phyloP scores from a whole-genome alignment of 2,888 invertebrate genomes.

The Nemapogon koenigi region DNA sequence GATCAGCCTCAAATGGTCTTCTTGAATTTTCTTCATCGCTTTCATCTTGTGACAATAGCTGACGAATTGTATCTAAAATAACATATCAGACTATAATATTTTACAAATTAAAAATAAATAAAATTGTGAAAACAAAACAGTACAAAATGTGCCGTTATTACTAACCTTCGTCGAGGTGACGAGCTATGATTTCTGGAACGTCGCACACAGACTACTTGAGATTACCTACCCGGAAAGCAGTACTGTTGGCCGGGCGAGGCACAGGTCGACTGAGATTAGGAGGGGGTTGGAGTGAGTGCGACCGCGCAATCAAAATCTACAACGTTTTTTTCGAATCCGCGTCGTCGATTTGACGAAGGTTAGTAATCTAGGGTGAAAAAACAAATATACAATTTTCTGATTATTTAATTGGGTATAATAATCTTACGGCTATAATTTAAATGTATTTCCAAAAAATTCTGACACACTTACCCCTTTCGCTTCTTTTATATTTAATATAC shows the following conservation, averaged over 20 bases:
- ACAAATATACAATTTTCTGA: too few relatives aligned
- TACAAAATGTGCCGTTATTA: neutral
- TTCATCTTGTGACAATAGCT: slow-evolving; percentile 6
- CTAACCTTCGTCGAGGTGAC: neutral
- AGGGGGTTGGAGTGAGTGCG: neutral
- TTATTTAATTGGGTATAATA: too few relatives aligned
- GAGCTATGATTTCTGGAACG: too few relatives aligned
- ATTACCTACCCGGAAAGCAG: neutral
- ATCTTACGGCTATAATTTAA: too few relatives aligned
- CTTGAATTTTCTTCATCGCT: slow-evolving; percentile 4
- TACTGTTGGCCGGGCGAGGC: neutral
- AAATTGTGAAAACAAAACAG: neutral
- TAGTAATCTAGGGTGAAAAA: too few relatives aligned
- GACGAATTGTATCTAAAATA: slow-evolving; percentile 10
- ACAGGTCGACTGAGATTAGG: neutral
- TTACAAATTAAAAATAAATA: neutral
- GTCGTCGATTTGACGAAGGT: too few relatives aligned
- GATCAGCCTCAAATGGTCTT: slow-evolving; percentile 11
- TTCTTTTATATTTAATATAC: too few relatives aligned
- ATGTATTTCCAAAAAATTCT: too few relatives aligned
- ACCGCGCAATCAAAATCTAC: too few relatives aligned
- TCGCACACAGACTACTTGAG: too few relatives aligned
- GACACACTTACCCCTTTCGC: too few relatives aligned
- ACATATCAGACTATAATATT: neutral
- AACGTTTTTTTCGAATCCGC: too few relatives aligned